Evolutionary conservation across 2,113 vertebrate genomes (phyloP).

Genomic region (rat (Rattus norvegicus)): DNA sequence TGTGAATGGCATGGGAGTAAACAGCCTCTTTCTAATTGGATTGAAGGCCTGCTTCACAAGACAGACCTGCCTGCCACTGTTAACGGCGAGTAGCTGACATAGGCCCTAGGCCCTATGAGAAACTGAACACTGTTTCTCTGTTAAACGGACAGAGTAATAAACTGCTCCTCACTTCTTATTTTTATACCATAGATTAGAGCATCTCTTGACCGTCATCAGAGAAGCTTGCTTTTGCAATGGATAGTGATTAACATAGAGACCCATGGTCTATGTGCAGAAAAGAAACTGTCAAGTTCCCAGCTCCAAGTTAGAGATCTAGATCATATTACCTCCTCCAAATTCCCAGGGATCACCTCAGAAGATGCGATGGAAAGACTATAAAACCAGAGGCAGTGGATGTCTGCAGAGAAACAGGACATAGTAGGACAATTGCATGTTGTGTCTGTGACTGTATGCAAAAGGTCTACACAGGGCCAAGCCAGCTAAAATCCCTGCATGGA

Average conservation of each 20-base stretch:
- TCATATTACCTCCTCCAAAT: background rate
- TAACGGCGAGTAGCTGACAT: background rate
- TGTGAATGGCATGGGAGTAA: background rate
- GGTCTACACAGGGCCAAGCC: background rate
- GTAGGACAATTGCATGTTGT: background rate
- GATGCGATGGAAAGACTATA: background rate
- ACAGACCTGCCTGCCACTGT: background rate
- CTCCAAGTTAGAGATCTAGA: background rate
- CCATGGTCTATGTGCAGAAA: background rate
- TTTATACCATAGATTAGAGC: background rate
- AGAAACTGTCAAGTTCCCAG: background rate
- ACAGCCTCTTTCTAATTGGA: background rate
- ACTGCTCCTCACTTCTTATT: background rate
- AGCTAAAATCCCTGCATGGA: background rate
- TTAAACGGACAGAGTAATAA: background rate
- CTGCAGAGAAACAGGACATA: background rate
- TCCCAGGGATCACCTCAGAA: background rate
- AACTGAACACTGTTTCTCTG: background rate
- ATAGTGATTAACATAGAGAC: background rate
- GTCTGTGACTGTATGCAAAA: no score
- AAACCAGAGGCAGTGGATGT: background rate
- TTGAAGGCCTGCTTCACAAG: background rate
- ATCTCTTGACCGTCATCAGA: background rate
- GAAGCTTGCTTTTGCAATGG: background rate
- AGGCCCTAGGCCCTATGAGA: background rate